Percentiles rank a stretch among this genome's conserved stretches.
phyloP scores from a whole-genome alignment of 1,140 invertebrate species.

The Myzus persicae region DNA sequence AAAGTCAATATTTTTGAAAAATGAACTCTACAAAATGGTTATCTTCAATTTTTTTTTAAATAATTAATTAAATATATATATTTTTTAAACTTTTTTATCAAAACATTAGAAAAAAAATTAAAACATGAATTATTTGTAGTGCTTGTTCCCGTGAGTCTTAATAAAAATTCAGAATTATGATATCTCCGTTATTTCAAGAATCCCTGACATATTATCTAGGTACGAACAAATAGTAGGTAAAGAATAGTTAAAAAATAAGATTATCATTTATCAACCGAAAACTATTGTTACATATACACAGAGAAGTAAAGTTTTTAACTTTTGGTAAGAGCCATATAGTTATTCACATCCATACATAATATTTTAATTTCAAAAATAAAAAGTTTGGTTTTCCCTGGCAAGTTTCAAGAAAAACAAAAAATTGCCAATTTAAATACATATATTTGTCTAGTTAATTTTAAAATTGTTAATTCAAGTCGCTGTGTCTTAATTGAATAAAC shows the following conservation, averaged over 20 bases:
- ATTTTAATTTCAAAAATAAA: neutral
- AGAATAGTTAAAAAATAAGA: neutral
- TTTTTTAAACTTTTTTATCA: too few species aligned
- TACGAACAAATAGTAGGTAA: neutral
- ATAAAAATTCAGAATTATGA: too few species aligned
- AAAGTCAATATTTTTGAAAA: too few species aligned
- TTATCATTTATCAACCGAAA: neutral
- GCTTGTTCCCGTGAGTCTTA: too few species aligned
- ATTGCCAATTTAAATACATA: neutral
- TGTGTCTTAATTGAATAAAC: slow-evolving; percentile 17
- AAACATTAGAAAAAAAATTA: too few species aligned
- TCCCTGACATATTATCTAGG: too few species aligned
- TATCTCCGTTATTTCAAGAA: too few species aligned
- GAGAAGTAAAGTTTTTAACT: neutral
- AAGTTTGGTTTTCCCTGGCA: neutral
- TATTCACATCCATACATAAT: too few species aligned
- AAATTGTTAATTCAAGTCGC: neutral
- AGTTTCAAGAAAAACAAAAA: neutral
- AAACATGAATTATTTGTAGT: too few species aligned
- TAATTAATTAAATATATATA: too few species aligned
- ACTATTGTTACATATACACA: neutral
- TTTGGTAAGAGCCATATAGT: neutral
- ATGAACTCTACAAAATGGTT: too few species aligned
- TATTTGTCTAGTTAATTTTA: neutral
- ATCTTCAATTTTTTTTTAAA: too few species aligned